Evolutionary conservation across 2,888 invertebrate genomes (phyloP).

Genomic region (Pollenia amentaria): DNA sequence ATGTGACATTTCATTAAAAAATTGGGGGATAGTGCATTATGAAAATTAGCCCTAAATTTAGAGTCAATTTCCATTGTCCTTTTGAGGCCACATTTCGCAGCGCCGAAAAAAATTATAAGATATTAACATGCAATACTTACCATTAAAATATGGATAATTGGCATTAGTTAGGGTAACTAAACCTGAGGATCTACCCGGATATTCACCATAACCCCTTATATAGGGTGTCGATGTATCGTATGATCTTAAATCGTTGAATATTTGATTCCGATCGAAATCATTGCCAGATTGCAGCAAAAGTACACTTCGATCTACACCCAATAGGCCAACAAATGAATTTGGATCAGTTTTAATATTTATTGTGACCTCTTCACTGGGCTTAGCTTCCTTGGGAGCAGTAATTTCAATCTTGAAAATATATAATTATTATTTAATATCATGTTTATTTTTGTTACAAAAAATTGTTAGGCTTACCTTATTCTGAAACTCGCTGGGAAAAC

Average conservation of each 20-base stretch:
- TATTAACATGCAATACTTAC: conserved; percentile 78
- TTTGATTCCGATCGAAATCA: conserved; percentile 85
- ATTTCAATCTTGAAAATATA: conserved; percentile 87
- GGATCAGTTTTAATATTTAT: too few relatives aligned
- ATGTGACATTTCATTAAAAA: too few relatives aligned
- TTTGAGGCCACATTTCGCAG: too few relatives aligned
- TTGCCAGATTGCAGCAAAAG: conserved; percentile 89
- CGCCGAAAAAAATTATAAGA: not conserved
- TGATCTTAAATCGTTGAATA: conserved; percentile 87
- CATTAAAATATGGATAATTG: conserved; percentile 78
- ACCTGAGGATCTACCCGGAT: conserved; percentile 81
- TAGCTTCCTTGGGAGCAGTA: conserved; percentile 87
- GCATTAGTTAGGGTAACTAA: conserved; percentile 83
- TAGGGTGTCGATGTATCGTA: conserved; percentile 86
- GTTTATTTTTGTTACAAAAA: too few relatives aligned
- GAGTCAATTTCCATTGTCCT: too few relatives aligned
- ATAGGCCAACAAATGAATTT: conserved; percentile 93
- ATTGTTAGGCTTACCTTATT: conserved; percentile 89
- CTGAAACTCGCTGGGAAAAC: conserved; percentile 90
- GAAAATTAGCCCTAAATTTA: too few relatives aligned
- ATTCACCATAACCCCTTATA: conserved; percentile 78
- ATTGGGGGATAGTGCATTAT: too few relatives aligned
- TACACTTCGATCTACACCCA: conserved; percentile 95
- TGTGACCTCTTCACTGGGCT: conserved; percentile 92
- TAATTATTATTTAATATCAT: not conserved